phyloP scores from a whole-genome alignment of 23 tunicate genomes.

The Styela clava region DNA sequence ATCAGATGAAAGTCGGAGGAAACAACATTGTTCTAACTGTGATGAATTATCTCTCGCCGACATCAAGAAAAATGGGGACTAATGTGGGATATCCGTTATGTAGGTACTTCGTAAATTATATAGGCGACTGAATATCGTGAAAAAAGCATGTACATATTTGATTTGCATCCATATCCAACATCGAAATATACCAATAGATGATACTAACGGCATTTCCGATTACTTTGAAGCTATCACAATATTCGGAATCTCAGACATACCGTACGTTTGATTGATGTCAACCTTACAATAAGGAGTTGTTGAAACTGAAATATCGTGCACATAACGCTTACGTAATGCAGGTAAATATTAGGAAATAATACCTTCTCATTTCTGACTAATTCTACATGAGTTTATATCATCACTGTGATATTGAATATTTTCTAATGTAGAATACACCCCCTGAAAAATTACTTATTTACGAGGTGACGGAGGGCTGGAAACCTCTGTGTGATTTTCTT shows the following conservation, averaged over 20 bases:
- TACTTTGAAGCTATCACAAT: not conserved
- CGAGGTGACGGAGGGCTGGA: constrained; percentile 42
- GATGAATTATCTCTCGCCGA: not conserved
- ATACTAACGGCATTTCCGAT: too few species aligned
- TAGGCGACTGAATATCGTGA: too few species aligned
- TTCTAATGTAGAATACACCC: constrained; percentile 24
- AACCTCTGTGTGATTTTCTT: constrained; percentile 40
- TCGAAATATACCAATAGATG: too few species aligned
- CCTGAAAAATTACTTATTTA: constrained; percentile 24
- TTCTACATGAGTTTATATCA: too few species aligned
- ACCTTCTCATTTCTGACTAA: too few species aligned
- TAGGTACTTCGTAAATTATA: too few species aligned
- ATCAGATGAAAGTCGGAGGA: constrained; percentile 8
- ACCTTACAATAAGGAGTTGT: constrained; percentile 21
- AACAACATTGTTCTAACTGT: not conserved
- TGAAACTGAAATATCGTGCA: constrained; percentile 45
- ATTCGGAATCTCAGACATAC: not conserved
- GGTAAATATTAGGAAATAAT: constrained; percentile 39
- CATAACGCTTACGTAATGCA: constrained; percentile 54
- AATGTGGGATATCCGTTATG: constrained; percentile 6
- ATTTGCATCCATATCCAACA: too few species aligned
- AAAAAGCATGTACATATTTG: too few species aligned
- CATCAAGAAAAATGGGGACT: not conserved
- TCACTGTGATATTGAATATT: too few species aligned
- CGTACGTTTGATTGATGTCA: not conserved